Percentiles rank a stretch among this genome's conserved stretches.
These are phyloP conservation scores for Uloborus diversus DNA, from an alignment of 1,140 invertebrate genomes.

Conservation along the genomic window DNA sequence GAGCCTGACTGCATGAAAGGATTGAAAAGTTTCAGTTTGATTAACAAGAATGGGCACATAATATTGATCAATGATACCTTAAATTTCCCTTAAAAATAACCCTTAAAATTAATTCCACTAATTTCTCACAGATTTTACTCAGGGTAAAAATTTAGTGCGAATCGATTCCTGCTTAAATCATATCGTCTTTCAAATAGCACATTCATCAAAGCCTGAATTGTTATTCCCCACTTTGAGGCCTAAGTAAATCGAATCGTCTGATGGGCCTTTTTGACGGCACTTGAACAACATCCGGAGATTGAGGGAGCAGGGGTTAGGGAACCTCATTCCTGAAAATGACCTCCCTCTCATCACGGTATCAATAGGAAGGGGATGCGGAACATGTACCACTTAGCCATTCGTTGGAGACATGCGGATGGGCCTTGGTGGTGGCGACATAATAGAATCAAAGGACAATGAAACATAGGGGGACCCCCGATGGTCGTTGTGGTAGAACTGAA, in stretches of 20 bases:
- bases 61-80: too few species aligned
- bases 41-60: too few species aligned
- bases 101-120: too few species aligned
- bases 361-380: neutral
- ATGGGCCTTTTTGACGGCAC: neutral
- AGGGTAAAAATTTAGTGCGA: too few species aligned
- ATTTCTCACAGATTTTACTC: too few species aligned
- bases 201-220: too few species aligned
- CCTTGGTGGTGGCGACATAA: constrained; percentile 20
- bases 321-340: neutral
- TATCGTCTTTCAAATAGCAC: too few species aligned
- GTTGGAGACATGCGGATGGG: constrained; percentile 43
- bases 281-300: constrained; percentile 1
- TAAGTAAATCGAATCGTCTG: neutral
- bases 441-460: constrained; percentile 26
- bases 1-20: too few species aligned
- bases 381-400: constrained; percentile 50
- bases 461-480: neutral
- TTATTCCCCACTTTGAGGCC: neutral
- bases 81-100: too few species aligned
- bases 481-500: neutral
- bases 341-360: too few species aligned
- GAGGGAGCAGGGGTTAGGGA: neutral
- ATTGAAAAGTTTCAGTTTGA: too few species aligned
- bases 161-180: too few species aligned